Percentiles rank a stretch among this genome's conserved stretches.
These are phyloP conservation scores for Torymus auratus DNA, from an alignment of 2,888 invertebrate species.

Conservation along the genomic window DNA sequence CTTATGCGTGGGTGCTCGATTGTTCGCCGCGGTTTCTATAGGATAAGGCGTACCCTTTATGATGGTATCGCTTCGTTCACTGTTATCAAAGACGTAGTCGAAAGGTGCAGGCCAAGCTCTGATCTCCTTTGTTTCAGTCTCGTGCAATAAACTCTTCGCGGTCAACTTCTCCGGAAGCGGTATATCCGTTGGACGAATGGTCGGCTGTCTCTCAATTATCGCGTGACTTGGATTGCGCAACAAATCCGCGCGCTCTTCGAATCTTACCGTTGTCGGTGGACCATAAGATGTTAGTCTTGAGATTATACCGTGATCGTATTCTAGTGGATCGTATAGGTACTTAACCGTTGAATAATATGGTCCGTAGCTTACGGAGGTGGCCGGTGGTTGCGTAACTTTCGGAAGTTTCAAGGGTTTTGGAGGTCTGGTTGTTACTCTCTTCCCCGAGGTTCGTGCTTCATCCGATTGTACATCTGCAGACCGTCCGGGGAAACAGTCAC, in stretches of 20 bases:
- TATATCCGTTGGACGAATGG: neutral
- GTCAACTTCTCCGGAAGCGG: conserved; percentile 53
- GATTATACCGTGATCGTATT: conserved; percentile 57
- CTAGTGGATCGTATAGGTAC: conserved; percentile 64
- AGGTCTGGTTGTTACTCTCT: conserved; percentile 2
- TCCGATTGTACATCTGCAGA: neutral
- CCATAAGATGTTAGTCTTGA: conserved; percentile 53
- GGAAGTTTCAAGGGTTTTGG: neutral
- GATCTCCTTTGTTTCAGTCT: conserved; percentile 60
- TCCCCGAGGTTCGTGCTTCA: conserved; percentile 8
- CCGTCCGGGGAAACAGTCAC: conserved; percentile 26
- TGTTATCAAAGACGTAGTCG: conserved; percentile 67
- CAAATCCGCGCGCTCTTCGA: neutral
- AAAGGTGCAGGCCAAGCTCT: conserved; percentile 70
- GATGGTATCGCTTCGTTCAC: conserved; percentile 61
- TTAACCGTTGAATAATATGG: conserved; percentile 68
- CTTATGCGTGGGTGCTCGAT: neutral
- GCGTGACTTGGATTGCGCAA: conserved; percentile 3
- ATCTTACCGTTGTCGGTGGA: conserved; percentile 29
- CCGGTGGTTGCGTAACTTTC: neutral
- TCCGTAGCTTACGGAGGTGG: conserved; percentile 25
- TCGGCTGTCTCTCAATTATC: neutral
- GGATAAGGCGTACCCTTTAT: neutral
- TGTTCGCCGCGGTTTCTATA: neutral
- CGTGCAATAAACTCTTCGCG: conserved; percentile 59